Base-by-base conservation (phyloP, 2,113 vertebrate species). In the Heloderma charlesbogerti region DNA sequence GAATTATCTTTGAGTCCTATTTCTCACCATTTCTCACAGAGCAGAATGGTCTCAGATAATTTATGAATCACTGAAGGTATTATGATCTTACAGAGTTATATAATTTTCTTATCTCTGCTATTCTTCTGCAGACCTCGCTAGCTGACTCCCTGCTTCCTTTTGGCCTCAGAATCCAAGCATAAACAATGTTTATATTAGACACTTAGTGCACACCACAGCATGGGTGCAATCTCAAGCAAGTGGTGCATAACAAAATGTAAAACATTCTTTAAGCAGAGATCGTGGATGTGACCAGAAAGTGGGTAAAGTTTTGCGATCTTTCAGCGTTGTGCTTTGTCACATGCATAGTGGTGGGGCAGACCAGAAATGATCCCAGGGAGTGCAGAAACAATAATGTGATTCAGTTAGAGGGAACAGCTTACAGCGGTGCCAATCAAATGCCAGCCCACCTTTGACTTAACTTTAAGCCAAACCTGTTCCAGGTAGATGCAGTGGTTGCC, bases 1-100 rank as follows among this genome's bases (percentile, higher is more conserved):
- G 93, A 92, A 92, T 51, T 84, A 79, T 84, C 31, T 92, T 93
- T 83, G 5, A 90, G 77, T 63, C 25, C 57, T 91, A 91, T n/a
- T 91, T 37, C 89, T 45, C 81, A 37, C 43, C 89, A 29, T 4
- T 94, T 93, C 86, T 89, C 20, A 15, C 71, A 34, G 12, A 66
- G 45, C 2, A 51, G 16, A 79, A 45, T 9, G 31, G 29, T 48
- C 40, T 48, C 40, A 67, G 40, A 22, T 67, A 43, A 67, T 67
- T 67, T 63, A 34, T 29, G 3, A 37, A 25, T 54, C 48, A 57
- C 20, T 57, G 48, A 57, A 86, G 29, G 31, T 54, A 86, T 74
- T 74, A 51, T 48, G 34, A 34, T n/a, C 27, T 71, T 29, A 48
- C 66, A 34, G 5, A 71, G 43, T 78, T 27, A 78, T 37, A 60